Conservation (phyloP, 2,113 vertebrate species). For the Smithornis capensis region DNA sequence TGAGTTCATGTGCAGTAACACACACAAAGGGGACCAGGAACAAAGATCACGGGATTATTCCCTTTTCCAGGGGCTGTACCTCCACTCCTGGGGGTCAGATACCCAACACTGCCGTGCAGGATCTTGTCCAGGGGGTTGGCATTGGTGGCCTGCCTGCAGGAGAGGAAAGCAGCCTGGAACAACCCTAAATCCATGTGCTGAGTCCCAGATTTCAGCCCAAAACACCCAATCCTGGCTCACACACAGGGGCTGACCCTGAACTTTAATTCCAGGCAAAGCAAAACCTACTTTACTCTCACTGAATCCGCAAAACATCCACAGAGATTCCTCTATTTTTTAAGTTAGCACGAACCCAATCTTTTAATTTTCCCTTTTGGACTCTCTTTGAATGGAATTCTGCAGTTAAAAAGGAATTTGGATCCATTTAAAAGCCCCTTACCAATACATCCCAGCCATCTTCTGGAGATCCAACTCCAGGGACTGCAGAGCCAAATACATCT, state of each 20-base stretch:
- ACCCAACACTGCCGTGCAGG: constrained; percentile 91
- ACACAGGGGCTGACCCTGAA: background rate
- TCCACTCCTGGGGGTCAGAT: constrained; percentile 90
- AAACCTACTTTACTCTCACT: background rate
- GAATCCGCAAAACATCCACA: background rate
- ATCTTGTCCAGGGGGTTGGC: constrained; percentile 92
- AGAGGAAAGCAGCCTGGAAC: constrained; percentile 11
- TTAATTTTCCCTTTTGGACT: background rate
- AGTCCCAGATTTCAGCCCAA: background rate
- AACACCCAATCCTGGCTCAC: background rate
- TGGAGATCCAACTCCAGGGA: constrained; percentile 95
- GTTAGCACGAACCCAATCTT: background rate
- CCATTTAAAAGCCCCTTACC: constrained; percentile 71
- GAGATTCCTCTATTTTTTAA: background rate
- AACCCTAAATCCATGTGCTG: background rate
- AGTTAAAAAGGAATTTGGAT: background rate
- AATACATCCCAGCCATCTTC: constrained; percentile 98
- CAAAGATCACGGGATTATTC: background rate
- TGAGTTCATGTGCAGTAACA: accelerated
- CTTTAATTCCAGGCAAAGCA: background rate
- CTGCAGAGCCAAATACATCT: constrained; percentile 97
- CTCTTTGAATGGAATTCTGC: background rate
- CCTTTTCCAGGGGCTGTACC: constrained; percentile 57
- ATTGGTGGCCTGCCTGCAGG: constrained; percentile 90
- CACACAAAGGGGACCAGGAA: too few species aligned